A percentile compares a stretch with the other conserved stretches of the same genome.
These are phyloP conservation scores for Lamellibrachia columna DNA, from an alignment of 2,888 invertebrate species.

Conservation along the genomic window DNA sequence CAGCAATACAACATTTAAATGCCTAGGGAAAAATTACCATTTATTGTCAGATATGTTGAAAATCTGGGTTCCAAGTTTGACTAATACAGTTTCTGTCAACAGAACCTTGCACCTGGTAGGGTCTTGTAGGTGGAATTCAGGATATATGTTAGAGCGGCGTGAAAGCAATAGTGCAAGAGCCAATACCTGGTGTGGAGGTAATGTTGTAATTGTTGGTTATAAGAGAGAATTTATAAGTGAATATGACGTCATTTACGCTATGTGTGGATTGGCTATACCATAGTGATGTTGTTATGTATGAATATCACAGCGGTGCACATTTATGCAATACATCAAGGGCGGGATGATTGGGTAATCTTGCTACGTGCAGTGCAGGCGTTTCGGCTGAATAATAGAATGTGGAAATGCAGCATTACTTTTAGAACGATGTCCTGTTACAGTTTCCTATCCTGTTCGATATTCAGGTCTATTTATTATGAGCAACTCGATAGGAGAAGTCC, in stretches of 20 bases:
- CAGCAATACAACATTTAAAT: background rate
- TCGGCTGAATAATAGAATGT: background rate
- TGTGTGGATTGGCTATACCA: background rate
- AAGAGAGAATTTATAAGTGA: background rate
- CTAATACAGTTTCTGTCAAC: background rate
- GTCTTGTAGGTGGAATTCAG: background rate
- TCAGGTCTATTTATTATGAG: slow-evolving; percentile 16
- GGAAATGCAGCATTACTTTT: background rate
- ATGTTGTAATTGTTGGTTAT: background rate
- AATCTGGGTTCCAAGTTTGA: background rate
- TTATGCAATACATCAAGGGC: background rate
- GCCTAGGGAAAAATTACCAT: background rate
- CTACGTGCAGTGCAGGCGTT: background rate
- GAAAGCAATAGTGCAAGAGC: background rate
- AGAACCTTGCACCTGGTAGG: background rate
- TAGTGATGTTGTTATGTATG: background rate
- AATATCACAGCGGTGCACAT: background rate
- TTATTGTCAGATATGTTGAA: background rate
- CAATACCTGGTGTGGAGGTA: background rate
- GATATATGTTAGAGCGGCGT: background rate
- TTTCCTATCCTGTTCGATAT: slow-evolving; percentile 9
- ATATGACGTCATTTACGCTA: background rate
- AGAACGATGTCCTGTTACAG: slow-evolving; percentile 5
- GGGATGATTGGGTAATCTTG: background rate
- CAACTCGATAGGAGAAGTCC: background rate